phyloP scores from a whole-genome alignment of 2,888 invertebrate genomes.

The Podotricha telesiphe region DNA sequence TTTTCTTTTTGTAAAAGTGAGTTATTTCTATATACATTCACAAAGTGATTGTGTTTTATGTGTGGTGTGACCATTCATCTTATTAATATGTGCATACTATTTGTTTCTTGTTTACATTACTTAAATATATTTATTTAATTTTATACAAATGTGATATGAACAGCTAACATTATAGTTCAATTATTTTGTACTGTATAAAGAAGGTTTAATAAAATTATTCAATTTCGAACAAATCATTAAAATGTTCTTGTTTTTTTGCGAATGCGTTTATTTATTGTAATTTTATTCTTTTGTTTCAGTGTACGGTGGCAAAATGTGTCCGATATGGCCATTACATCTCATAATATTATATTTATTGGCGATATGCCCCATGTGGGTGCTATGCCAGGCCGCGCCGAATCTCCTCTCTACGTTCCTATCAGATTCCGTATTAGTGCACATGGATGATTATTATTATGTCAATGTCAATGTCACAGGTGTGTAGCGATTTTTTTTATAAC shows the following conservation, averaged over 20 bases:
- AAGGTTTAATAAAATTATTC: too few relatives aligned
- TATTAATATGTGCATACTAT: not conserved
- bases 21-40: not conserved
- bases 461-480: conserved; percentile 67
- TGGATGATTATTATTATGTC: conserved; percentile 70
- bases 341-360: conserved; percentile 81
- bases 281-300: conserved; percentile 46
- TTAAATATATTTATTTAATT: too few relatives aligned
- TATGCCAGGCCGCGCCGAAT: conserved; percentile 72
- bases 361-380: conserved; percentile 79
- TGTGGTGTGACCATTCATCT: not conserved
- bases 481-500: conserved; percentile 18
- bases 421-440: conserved; percentile 64
- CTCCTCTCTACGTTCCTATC: conserved; percentile 69
- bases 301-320: conserved; percentile 78
- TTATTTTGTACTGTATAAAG: too few relatives aligned
- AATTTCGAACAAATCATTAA: not conserved
- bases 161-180: too few relatives aligned
- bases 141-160: too few relatives aligned
- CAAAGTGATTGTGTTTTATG: not conserved
- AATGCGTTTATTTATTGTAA: not conserved
- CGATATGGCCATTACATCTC: conserved; percentile 85
- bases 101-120: too few relatives aligned
- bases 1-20: not conserved
- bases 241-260: not conserved